Percentiles rank a stretch among this genome's conserved stretches.
phyloP scores from a whole-genome alignment of 2,888 invertebrate species.

The Pterostichus niger region DNA sequence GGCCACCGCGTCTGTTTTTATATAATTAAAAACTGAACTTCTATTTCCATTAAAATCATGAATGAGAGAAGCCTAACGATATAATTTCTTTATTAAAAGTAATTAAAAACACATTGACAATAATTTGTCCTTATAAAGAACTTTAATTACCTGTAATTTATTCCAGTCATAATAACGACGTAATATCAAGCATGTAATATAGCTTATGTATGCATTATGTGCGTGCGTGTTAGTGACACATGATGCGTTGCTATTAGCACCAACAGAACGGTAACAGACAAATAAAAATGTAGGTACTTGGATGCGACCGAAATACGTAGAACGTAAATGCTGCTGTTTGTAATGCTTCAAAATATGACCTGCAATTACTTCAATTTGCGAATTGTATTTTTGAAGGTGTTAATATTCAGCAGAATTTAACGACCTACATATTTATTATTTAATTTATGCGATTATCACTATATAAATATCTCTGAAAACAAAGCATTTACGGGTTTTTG shows the following conservation, averaged over 20 bases:
- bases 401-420: neutral
- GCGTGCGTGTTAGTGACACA: slow-evolving; percentile 25
- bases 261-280: neutral
- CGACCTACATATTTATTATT: too few species aligned
- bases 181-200: neutral
- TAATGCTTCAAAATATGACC: slow-evolving; percentile 17
- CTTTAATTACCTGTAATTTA: slow-evolving; percentile 39
- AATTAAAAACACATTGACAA: slow-evolving; percentile 49
- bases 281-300: slow-evolving; percentile 11
- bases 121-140: slow-evolving; percentile 39
- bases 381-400: neutral
- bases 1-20: too few species aligned
- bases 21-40: too few species aligned
- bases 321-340: slow-evolving; percentile 32
- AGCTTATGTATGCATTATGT: slow-evolving; percentile 39
- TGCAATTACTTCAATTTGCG: slow-evolving; percentile 2
- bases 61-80: neutral
- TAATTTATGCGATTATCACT: too few species aligned
- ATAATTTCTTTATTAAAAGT: slow-evolving; percentile 7
- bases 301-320: neutral
- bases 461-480: too few species aligned
- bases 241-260: slow-evolving; percentile 21
- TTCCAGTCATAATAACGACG: slow-evolving; percentile 3
- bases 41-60: too few species aligned
- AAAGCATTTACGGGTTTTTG: too few species aligned